Evolutionary conservation across 2,797 vertebrate genomes (phyloP).

Genomic region (Fratercula arctica): DNA sequence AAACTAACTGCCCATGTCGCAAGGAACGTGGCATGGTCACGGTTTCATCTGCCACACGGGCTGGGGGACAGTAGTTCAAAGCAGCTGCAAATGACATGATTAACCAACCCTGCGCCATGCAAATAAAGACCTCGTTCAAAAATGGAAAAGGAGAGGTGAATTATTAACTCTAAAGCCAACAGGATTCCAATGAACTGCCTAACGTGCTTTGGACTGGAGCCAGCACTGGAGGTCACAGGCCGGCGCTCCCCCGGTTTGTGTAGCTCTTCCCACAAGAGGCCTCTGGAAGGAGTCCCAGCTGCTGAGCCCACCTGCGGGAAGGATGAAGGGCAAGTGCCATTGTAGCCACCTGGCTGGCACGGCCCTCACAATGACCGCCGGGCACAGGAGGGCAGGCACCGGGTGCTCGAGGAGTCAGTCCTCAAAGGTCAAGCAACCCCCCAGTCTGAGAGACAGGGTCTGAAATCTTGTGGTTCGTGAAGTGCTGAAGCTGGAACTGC

Average conservation of each 20-base stretch:
- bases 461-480: rapidly evolving
- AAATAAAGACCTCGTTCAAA: not conserved
- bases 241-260: rapidly evolving
- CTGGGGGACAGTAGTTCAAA: not conserved
- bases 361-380: rapidly evolving
- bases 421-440: rapidly evolving
- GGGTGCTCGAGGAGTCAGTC: rapidly evolving
- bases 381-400: rapidly evolving
- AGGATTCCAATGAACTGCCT: not conserved
- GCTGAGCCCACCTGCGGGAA: rapidly evolving
- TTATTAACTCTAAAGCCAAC: slow-evolving; percentile 33
- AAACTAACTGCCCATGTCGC: rapidly evolving
- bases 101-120: not conserved
- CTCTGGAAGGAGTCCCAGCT: rapidly evolving
- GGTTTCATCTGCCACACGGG: rapidly evolving
- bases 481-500: not conserved
- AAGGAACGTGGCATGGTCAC: rapidly evolving
- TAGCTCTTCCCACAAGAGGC: too few species aligned
- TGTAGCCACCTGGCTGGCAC: rapidly evolving
- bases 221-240: not conserved
- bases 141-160: not conserved
- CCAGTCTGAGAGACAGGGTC: rapidly evolving
- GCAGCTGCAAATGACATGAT: not conserved
- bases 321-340: rapidly evolving
- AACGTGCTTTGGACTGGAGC: rapidly evolving